Base-by-base conservation (phyloP, 2,888 invertebrate genomes). In the Crossocerus cetratus region DNA sequence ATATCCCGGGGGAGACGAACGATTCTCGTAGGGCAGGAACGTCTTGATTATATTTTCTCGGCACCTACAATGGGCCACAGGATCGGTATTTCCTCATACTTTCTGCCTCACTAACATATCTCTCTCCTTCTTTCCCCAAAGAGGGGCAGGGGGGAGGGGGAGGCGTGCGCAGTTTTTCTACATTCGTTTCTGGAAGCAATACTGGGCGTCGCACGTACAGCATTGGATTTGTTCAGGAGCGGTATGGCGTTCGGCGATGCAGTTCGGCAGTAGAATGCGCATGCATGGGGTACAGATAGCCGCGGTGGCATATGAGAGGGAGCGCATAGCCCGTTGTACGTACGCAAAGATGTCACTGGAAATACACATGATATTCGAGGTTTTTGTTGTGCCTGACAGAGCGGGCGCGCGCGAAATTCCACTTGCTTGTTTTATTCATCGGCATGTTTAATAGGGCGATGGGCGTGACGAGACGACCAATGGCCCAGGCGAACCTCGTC, bases 31-130 rank as follows among this genome's bases (percentile, higher is more conserved):
- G 69, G 65, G 67, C 53, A 68, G 75, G 64, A 78, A 80, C 71
- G 80, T 82, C 75, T 70, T 80, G 82, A 83, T 83, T 83, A 82
- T 82, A 77, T 78, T 78, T 78, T 80, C 82, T 80, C 82, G 77
- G 70, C 72, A 71, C 68, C 65, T 69, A 68, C 66, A 80, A 76
- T 76, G 68, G 61, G 55, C 73, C 69, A 23, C 63, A 68, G 69
- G 8, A 32, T 32, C 62, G 60, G 65, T 76, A 66, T 76, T 73
- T 71, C 43, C 55, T 64, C 64, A 69, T 65, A 3, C 54, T 13
- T 49, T 1, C 23, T 53, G 42, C 59, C 5, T n/a, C 32, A n/a
- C 56, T 56, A 22, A 23, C 22, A n/a, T n/a, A n/a, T 23, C 56
- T 32, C 56, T 22, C 3, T n/a, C n/a, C 23, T 4, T 0, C 21